Evolutionary conservation across 1,140 invertebrate species (phyloP).

Genomic region (Trissolcus basalis): DNA sequence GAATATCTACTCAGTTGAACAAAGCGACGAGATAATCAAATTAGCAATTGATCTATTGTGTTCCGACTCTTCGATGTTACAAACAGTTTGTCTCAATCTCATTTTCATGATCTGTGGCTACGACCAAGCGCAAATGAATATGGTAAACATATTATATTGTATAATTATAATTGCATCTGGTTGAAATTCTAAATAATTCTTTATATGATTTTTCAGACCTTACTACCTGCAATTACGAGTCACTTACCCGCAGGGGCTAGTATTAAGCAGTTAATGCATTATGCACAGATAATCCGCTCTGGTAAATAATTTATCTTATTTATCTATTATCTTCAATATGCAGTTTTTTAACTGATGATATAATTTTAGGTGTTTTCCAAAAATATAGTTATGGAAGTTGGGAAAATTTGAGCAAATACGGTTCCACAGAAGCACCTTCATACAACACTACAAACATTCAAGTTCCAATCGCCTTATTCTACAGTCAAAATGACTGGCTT

Average conservation of each 20-base stretch:
- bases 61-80: constrained; percentile 71
- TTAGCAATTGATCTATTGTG: constrained; percentile 75
- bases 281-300: constrained; percentile 81
- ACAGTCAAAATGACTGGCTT: constrained; percentile 79
- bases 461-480: constrained; percentile 79
- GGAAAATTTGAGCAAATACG: constrained; percentile 77
- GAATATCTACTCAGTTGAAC: constrained; percentile 78
- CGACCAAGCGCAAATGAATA: constrained; percentile 72
- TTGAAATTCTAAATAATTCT: too few relatives aligned
- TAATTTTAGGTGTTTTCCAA: constrained; percentile 53
- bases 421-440: constrained; percentile 74
- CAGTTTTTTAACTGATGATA: not conserved
- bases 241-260: constrained; percentile 91
- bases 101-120: constrained; percentile 79
- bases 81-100: constrained; percentile 78
- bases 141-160: constrained; percentile 52
- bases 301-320: constrained; percentile 63
- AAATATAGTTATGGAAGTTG: constrained; percentile 75
- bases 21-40: constrained; percentile 72
- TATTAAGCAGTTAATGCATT: constrained; percentile 86
- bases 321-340: constrained; percentile 3
- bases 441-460: constrained; percentile 78
- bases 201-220: constrained; percentile 44
- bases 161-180: not conserved
- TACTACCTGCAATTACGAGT: constrained; percentile 84